These are phyloP conservation scores for Itoplectis maculator DNA, from an alignment of 2,888 invertebrate genomes.

Conservation along the genomic window DNA sequence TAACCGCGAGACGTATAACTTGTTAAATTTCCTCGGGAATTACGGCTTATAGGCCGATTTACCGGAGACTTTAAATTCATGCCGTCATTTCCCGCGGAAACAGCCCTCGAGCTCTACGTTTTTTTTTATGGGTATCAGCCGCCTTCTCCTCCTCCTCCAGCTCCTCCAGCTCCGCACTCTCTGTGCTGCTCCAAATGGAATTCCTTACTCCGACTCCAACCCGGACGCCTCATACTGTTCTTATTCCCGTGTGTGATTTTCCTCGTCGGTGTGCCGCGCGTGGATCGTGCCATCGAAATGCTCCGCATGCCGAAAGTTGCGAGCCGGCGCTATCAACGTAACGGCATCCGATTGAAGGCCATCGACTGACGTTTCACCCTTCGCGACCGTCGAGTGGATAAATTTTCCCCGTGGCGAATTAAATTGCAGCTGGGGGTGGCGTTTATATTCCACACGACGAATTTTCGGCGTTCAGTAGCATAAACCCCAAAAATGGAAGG, in stretches of 20 bases:
- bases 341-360: slow-evolving; percentile 14
- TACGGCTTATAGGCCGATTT: slow-evolving; percentile 69
- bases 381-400: neutral
- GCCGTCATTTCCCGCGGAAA: slow-evolving; percentile 69
- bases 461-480: neutral
- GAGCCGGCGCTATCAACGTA: slow-evolving; percentile 26
- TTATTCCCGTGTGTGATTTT: slow-evolving; percentile 35
- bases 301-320: slow-evolving; percentile 37
- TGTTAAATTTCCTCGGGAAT: slow-evolving; percentile 67
- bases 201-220: slow-evolving; percentile 50
- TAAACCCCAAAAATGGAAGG: neutral
- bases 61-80: slow-evolving; percentile 71
- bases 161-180: no score
- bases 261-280: neutral
- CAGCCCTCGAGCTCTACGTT: slow-evolving; percentile 43
- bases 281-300: slow-evolving; percentile 35
- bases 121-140: slow-evolving; percentile 65
- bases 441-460: neutral
- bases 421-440: neutral
- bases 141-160: slow-evolving; percentile 1
- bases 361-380: slow-evolving; percentile 34
- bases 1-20: slow-evolving; percentile 68
- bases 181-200: slow-evolving; percentile 63
- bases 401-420: slow-evolving; percentile 7
- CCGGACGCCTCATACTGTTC: slow-evolving; percentile 44